phyloP scores from a whole-genome alignment of 1,140 invertebrate species.

The Caligus rogercresseyi region DNA sequence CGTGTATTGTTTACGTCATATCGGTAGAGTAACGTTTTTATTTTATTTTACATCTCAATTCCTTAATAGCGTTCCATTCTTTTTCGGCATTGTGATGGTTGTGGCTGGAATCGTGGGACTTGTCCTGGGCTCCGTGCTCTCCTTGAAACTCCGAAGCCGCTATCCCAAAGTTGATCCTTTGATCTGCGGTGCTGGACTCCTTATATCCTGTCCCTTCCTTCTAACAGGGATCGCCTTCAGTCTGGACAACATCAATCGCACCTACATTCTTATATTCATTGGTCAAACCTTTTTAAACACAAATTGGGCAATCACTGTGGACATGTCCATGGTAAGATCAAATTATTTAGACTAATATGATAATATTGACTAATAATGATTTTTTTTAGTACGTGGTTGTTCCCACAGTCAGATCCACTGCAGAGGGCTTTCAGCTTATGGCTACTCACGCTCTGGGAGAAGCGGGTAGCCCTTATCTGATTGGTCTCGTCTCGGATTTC shows the following conservation, averaged over 20 bases:
- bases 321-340: constrained; percentile 79
- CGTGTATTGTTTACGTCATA: too few species aligned
- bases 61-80: constrained; percentile 55
- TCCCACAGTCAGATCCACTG: constrained; percentile 71
- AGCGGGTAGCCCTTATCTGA: constrained; percentile 77
- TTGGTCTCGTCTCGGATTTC: constrained; percentile 50
- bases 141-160: constrained; percentile 44
- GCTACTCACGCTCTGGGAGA: constrained; percentile 79
- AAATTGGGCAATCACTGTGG: constrained; percentile 94
- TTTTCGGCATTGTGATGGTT: constrained; percentile 86
- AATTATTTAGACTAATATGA: neutral
- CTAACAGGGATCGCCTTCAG: constrained; percentile 52
- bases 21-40: too few species aligned
- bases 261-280: constrained; percentile 59
- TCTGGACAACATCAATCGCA: constrained; percentile 37
- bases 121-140: constrained; percentile 56
- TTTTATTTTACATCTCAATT: too few species aligned
- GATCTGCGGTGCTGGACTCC: constrained; percentile 70
- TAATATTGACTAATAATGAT: neutral
- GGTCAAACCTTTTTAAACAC: constrained; percentile 68
- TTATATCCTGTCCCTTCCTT: constrained; percentile 66
- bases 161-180: constrained; percentile 63
- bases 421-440: constrained; percentile 82
- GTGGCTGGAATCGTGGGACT: constrained; percentile 78
- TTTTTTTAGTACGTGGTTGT: constrained; percentile 66